Percentiles rank a stretch among this genome's conserved stretches.
Conservation (phyloP, 2,888 invertebrate species). For the Phalera bucephala region DNA sequence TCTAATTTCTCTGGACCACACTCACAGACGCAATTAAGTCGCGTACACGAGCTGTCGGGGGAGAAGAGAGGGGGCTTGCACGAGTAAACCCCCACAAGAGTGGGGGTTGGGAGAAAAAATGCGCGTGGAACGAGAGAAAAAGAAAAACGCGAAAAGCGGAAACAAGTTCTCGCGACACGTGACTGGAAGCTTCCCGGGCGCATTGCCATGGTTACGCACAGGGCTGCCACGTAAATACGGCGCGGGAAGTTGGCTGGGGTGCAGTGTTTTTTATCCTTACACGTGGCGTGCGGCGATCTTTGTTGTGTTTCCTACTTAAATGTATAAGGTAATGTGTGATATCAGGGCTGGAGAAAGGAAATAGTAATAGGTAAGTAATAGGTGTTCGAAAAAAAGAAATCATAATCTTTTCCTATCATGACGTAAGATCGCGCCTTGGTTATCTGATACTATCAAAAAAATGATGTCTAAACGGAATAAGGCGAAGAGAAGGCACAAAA, state of each 20-base stretch:
- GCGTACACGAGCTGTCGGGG: slow-evolving; percentile 73
- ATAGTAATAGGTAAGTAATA: too few species aligned
- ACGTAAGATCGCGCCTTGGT: too few species aligned
- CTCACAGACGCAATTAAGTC: slow-evolving; percentile 83
- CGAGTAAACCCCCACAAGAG: slow-evolving; percentile 40
- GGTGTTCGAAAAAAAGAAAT: too few species aligned
- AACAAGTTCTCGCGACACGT: slow-evolving; percentile 80
- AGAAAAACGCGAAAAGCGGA: slow-evolving; percentile 77
- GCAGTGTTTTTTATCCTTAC: slow-evolving; percentile 10
- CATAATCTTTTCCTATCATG: too few species aligned
- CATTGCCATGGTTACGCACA: slow-evolving; percentile 68
- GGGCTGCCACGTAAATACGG: slow-evolving; percentile 39
- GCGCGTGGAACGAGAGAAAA: slow-evolving; percentile 66
- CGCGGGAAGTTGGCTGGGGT: slow-evolving; percentile 3
- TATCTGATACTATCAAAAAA: too few species aligned
- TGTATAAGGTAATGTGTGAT: too few species aligned
- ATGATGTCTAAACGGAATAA: too few species aligned
- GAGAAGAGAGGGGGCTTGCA: slow-evolving; percentile 33
- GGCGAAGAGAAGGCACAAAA: too few species aligned
- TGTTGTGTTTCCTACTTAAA: too few species aligned
- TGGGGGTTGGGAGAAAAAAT: slow-evolving; percentile 59
- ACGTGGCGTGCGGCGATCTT: slow-evolving; percentile 5
- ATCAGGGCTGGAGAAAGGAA: too few species aligned
- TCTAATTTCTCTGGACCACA: slow-evolving; percentile 82
- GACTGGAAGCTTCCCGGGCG: slow-evolving; percentile 77